Percentiles rank a stretch among this genome's conserved stretches.
Conservation (phyloP, 2,797 vertebrate genomes). For the Mallotus villosus region DNA sequence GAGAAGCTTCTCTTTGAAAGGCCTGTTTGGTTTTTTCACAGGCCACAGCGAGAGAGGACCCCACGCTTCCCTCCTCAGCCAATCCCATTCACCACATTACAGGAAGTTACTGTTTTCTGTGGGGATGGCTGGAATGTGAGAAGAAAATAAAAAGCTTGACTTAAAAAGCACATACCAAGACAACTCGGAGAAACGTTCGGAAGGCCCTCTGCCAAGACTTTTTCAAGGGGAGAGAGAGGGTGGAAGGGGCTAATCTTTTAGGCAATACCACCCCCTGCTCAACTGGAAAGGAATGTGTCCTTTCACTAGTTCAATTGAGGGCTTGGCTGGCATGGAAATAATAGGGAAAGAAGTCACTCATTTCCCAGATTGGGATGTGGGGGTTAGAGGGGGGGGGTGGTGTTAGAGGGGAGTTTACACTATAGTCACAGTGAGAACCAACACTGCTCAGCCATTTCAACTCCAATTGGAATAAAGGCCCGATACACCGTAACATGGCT, state of each 20-base stretch:
- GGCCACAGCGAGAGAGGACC: conserved; percentile 32
- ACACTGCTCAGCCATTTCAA: background rate
- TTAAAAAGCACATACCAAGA: conserved; percentile 50
- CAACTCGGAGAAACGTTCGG: conserved; percentile 44
- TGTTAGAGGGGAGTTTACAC: conserved; percentile 17
- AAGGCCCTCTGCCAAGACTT: conserved; percentile 29
- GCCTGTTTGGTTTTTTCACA: conserved; percentile 33
- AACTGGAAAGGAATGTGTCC: conserved; percentile 58
- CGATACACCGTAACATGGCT: background rate
- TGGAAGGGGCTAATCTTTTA: conserved; percentile 51
- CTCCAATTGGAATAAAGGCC: background rate
- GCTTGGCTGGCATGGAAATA: conserved; percentile 52
- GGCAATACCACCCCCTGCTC: conserved; percentile 48
- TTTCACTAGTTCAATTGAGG: conserved; percentile 56
- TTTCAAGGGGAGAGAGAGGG: conserved; percentile 38
- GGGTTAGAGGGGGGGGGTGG: background rate
- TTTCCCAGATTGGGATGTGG: conserved; percentile 42
- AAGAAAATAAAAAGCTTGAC: conserved; percentile 38
- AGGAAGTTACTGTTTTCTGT: conserved; percentile 60
- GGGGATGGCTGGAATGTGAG: conserved; percentile 55
- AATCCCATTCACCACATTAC: conserved; percentile 27
- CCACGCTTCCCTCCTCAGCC: conserved; percentile 27
- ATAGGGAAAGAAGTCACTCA: conserved; percentile 43
- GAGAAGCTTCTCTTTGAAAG: conserved; percentile 19
- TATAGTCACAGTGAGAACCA: conserved; percentile 13